phyloP scores from a whole-genome alignment of 2,797 vertebrate genomes.

The Pseudochirops cupreus region DNA sequence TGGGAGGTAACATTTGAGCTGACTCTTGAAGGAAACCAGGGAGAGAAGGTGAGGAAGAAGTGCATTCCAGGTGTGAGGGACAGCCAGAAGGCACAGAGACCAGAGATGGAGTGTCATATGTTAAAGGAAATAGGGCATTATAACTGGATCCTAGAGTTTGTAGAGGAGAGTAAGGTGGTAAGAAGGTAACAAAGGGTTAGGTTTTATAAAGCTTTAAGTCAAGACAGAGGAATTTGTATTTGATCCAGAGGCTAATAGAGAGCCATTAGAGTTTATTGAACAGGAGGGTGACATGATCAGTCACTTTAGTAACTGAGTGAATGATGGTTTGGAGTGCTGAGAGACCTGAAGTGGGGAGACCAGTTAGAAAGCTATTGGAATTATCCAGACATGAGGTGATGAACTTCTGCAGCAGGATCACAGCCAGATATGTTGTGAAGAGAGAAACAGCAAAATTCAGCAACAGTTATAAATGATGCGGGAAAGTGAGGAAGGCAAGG shows the following conservation, averaged over 20 bases:
- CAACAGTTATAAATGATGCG: neutral
- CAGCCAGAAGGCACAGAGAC: neutral
- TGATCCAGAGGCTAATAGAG: neutral
- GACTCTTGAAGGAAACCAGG: neutral
- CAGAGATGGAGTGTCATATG: neutral
- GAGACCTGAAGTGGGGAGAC: neutral
- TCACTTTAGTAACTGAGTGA: neutral
- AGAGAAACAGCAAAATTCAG: neutral
- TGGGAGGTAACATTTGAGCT: neutral
- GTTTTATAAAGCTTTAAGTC: neutral
- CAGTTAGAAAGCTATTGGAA: neutral
- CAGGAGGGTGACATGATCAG: neutral
- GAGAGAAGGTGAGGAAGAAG: neutral
- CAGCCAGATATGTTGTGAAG: neutral
- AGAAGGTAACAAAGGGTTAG: neutral
- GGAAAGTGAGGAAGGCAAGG: neutral
- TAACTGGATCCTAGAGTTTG: neutral
- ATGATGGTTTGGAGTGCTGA: neutral
- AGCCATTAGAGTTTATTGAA: neutral
- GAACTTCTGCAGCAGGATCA: neutral
- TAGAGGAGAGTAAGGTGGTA: neutral
- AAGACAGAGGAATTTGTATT: neutral
- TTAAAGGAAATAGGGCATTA: neutral
- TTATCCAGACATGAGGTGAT: neutral
- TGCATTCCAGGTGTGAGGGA: neutral